Evolutionary conservation across 2,888 invertebrate species (phyloP).

Genomic region (Uloborus plumipes): DNA sequence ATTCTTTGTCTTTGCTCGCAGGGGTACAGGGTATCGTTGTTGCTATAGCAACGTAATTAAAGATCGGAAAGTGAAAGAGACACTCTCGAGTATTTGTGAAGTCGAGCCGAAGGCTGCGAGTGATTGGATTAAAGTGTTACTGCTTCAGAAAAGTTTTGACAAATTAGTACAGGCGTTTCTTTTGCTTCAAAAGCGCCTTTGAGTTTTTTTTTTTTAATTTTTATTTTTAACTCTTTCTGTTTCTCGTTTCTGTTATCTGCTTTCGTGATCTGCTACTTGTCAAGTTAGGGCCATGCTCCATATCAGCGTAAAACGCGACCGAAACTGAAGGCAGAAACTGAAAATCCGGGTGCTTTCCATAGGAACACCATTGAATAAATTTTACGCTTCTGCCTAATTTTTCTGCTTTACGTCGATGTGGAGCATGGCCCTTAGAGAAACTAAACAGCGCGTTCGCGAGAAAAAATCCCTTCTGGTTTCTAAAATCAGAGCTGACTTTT

Average conservation of each 20-base stretch:
- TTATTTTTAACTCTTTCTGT: too few relatives aligned
- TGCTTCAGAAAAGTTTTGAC: constrained; percentile 51
- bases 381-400: too few relatives aligned
- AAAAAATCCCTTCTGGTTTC: too few relatives aligned
- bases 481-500: too few relatives aligned
- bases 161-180: constrained; percentile 32
- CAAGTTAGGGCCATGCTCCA: too few relatives aligned
- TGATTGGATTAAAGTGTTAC: constrained; percentile 53
- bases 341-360: too few relatives aligned
- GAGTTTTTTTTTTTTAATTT: not conserved
- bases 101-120: constrained; percentile 38
- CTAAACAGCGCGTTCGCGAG: too few relatives aligned
- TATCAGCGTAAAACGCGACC: too few relatives aligned
- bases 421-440: too few relatives aligned
- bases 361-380: too few relatives aligned
- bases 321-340: too few relatives aligned
- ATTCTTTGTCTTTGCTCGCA: constrained; percentile 29
- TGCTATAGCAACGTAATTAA: constrained; percentile 52
- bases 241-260: constrained; percentile 1
- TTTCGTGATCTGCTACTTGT: not conserved
- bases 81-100: constrained; percentile 32
- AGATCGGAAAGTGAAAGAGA: constrained; percentile 43
- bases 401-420: too few relatives aligned
- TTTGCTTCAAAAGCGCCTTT: constrained; percentile 12
- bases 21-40: constrained; percentile 14